These are phyloP conservation scores for Bolinopsis microptera DNA, from an alignment of 37 sponge, comb jelly and placozoan species.

Conservation along the genomic window DNA sequence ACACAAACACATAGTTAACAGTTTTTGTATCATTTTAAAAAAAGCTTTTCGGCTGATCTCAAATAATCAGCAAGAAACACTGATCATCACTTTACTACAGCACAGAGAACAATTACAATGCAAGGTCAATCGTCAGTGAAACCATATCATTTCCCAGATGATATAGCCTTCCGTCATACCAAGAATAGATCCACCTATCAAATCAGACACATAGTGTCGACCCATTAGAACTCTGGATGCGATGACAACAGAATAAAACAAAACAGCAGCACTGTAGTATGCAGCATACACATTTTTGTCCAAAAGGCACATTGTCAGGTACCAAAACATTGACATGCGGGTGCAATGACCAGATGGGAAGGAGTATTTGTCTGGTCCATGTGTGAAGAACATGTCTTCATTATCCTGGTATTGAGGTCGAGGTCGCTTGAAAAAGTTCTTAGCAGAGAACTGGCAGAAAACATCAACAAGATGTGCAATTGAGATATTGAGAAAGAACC, in stretches of 20 bases:
- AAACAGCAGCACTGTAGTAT: background rate
- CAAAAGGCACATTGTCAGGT: background rate
- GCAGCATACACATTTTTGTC: background rate
- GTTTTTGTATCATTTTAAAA: too few species aligned
- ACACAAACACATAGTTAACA: too few species aligned
- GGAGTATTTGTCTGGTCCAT: conserved; percentile 37
- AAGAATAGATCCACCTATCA: background rate
- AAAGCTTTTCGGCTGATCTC: too few species aligned
- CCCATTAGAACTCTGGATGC: conserved; percentile 12
- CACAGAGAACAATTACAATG: too few species aligned
- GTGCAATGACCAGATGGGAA: conserved; percentile 44
- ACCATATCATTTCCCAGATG: conserved; percentile 11
- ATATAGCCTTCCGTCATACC: background rate
- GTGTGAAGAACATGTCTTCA: conserved; percentile 37
- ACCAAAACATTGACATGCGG: conserved; percentile 49
- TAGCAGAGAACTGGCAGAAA: background rate
- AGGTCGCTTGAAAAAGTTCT: background rate
- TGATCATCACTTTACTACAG: too few species aligned
- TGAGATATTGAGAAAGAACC: conserved; percentile 26
- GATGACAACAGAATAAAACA: background rate
- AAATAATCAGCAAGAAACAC: too few species aligned
- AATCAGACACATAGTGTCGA: conserved; percentile 30
- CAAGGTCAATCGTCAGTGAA: background rate
- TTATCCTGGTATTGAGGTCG: conserved; percentile 33
- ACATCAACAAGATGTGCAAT: conserved; percentile 3